Evolutionary conservation across 2,113 vertebrate species (phyloP).

Genomic region (Syngnathus scovelli): DNA sequence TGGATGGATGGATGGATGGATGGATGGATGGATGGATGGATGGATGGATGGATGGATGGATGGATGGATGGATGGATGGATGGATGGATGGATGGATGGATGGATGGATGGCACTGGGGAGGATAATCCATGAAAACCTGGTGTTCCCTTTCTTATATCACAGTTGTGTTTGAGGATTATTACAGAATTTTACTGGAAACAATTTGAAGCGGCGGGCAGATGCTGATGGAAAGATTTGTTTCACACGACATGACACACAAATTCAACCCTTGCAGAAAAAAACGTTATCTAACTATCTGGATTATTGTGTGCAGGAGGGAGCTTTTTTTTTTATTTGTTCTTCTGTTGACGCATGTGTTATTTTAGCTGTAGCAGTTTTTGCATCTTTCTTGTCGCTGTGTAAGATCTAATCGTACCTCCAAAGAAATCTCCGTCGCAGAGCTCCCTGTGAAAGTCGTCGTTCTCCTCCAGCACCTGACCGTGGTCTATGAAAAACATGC

Average conservation of each 20-base stretch:
- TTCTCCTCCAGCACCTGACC: conserved; percentile 61
- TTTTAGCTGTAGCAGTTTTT: not conserved
- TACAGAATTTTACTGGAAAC: not conserved
- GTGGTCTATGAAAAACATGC: conserved; percentile 68
- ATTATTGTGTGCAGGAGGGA: not conserved
- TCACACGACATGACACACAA: not conserved
- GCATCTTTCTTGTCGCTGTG: not conserved
- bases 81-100: no score
- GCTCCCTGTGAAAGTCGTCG: conserved; percentile 50
- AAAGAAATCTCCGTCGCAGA: conserved; percentile 69
- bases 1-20: no score
- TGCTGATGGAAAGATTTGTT: conserved; percentile 1
- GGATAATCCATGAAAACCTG: not conserved
- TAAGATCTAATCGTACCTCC: conserved; percentile 51
- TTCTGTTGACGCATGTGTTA: not conserved
- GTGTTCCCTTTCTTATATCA: not conserved
- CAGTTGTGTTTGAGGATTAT: not conserved
- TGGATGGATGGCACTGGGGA: not conserved
- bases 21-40: no score
- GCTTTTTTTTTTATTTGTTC: not conserved
- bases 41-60: no score
- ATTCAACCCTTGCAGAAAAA: not conserved
- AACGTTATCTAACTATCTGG: not conserved
- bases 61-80: no score
- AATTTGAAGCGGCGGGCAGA: not conserved